A percentile compares a stretch with the other conserved stretches of the same genome.
Conservation (phyloP, 2,888 invertebrate genomes). For the Carcina quercana region DNA sequence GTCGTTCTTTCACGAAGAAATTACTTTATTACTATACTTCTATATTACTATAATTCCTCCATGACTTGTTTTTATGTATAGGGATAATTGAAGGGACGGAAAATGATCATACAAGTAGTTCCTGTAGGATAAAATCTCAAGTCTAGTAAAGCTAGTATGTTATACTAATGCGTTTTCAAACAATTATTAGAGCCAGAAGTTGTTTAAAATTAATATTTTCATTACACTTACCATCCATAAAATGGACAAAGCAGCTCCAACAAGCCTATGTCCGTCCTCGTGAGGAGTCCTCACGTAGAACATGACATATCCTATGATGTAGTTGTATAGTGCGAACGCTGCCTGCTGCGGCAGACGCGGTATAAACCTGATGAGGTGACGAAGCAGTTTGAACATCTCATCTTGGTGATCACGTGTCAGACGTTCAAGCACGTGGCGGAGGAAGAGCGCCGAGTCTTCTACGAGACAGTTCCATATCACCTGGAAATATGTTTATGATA, state of each 20-base stretch:
- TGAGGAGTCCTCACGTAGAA: constrained; percentile 98
- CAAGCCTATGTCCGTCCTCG: constrained; percentile 95
- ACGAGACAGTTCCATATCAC: constrained; percentile 98
- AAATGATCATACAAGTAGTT: no score
- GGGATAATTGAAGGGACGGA: no score
- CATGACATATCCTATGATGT: constrained; percentile 99
- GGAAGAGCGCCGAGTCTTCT: constrained; percentile 96
- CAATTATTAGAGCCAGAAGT: no score
- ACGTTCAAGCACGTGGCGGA: constrained; percentile 96
- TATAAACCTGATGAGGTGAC: constrained; percentile 94
- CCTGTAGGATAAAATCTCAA: no score
- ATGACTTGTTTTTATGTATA: no score
- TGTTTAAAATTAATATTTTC: no score
- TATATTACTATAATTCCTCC: no score
- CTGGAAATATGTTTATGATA: constrained; percentile 67
- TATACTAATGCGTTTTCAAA: no score
- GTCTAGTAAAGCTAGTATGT: no score
- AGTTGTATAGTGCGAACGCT: constrained; percentile 98
- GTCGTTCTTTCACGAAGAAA: no score
- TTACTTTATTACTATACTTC: no score
- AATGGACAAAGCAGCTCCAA: constrained; percentile 95
- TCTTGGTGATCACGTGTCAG: constrained; percentile 95
- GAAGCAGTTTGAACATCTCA: constrained; percentile 92
- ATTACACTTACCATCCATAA: constrained; percentile 89
- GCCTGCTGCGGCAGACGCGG: constrained; percentile 97